Percentiles rank a stretch among this genome's conserved stretches.
These are phyloP conservation scores for Zygothrica quintamaculata DNA, from an alignment of 2,888 invertebrate genomes.

Conservation along the genomic window DNA sequence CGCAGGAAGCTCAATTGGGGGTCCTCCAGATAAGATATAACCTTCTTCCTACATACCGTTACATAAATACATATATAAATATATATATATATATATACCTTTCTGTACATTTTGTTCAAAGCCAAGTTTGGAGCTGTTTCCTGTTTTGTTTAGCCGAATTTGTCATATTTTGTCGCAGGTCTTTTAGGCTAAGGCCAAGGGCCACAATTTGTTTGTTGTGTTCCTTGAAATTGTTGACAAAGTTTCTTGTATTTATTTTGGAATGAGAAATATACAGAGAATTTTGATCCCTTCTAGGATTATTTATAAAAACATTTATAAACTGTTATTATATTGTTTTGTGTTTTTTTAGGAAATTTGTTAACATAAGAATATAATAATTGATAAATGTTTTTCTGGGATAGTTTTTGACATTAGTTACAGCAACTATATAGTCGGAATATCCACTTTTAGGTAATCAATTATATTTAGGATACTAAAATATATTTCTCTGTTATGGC, in stretches of 20 bases:
- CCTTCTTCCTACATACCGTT: slow-evolving; percentile 2
- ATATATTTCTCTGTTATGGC: too few relatives aligned
- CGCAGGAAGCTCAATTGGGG: slow-evolving; percentile 42
- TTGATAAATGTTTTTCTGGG: too few relatives aligned
- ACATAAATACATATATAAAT: slow-evolving; percentile 12
- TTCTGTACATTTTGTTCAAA: slow-evolving; percentile 60
- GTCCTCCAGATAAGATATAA: slow-evolving; percentile 49
- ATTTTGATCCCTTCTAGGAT: too few relatives aligned
- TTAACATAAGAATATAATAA: not conserved
- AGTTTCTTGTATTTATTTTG: slow-evolving; percentile 12
- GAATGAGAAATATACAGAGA: too few relatives aligned
- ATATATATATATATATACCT: slow-evolving; percentile 28
- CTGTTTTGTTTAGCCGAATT: slow-evolving; percentile 75
- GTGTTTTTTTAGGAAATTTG: not conserved
- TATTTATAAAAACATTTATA: too few relatives aligned
- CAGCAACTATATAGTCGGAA: not conserved
- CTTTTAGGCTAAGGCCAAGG: slow-evolving; percentile 60
- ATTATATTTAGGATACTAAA: too few relatives aligned
- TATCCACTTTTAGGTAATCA: too few relatives aligned
- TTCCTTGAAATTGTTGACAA: slow-evolving; percentile 55
- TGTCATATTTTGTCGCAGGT: slow-evolving; percentile 75
- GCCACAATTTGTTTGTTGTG: slow-evolving; percentile 53
- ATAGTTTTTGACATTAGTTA: not conserved
- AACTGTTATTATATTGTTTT: too few relatives aligned
- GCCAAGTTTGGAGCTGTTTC: slow-evolving; percentile 57